phyloP scores from a whole-genome alignment of 2,797 vertebrate species.

The Channallabes apus region DNA sequence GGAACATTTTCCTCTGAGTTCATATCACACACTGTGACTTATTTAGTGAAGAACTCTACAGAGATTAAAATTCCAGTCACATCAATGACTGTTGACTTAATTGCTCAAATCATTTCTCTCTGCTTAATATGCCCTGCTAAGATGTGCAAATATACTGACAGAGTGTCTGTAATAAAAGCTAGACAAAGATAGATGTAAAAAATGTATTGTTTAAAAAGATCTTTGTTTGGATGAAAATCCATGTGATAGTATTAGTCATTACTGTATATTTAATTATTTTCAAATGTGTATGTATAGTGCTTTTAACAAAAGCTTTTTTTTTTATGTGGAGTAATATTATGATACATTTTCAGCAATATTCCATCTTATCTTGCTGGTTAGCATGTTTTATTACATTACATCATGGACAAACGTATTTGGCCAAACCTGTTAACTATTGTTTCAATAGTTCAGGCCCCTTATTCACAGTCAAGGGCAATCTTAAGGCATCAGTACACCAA shows the following conservation, averaged over 20 bases:
- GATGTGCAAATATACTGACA: constrained; percentile 42
- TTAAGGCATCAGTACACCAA: no score
- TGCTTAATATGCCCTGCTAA: constrained; percentile 65
- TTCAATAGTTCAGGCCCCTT: no score
- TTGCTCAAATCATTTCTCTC: constrained; percentile 66
- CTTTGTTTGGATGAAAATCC: not conserved
- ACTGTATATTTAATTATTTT: not conserved
- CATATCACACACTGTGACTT: constrained; percentile 69
- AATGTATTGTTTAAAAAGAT: not conserved
- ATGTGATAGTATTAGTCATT: not conserved
- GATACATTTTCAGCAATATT: not conserved
- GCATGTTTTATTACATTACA: not conserved
- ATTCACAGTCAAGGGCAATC: no score
- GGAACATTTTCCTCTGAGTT: constrained; percentile 64
- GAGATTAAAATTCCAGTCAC: constrained; percentile 64
- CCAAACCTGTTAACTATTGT: no score
- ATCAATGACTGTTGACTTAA: constrained; percentile 57
- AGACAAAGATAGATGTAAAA: not conserved
- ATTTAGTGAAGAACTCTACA: constrained; percentile 64
- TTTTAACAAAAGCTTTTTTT: not conserved
- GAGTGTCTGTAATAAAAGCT: not conserved
- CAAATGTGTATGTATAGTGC: not conserved
- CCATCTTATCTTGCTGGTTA: not conserved
- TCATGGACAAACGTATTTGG: no score
- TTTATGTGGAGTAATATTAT: no score